phyloP scores from a whole-genome alignment of 2,888 invertebrate genomes.

The Epiperipatus broadwayi region DNA sequence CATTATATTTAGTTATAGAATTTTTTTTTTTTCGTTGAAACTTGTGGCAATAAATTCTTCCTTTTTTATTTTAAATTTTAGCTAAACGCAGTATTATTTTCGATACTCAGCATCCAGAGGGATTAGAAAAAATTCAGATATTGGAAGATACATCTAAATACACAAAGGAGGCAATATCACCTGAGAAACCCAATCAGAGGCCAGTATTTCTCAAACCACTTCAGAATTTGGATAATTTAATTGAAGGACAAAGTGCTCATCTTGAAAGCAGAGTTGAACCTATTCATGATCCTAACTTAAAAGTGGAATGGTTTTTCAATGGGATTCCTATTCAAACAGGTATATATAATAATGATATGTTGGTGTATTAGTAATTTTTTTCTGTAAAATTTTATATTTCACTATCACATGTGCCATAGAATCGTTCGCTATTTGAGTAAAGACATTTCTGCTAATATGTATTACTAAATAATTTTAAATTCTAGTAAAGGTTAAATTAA shows the following conservation, averaged over 20 bases:
- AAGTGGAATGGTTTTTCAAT: slow-evolving; percentile 14
- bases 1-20: no score
- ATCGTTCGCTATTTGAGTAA: no score
- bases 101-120: slow-evolving; percentile 80
- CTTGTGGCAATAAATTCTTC: no score
- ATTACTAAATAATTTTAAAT: no score
- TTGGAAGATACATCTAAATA: no score
- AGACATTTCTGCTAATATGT: no score
- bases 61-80: slow-evolving; percentile 1
- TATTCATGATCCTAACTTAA: slow-evolving; percentile 13
- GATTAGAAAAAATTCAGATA: slow-evolving; percentile 70
- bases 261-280: slow-evolving; percentile 15
- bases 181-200: not conserved
- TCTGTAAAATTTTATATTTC: no score
- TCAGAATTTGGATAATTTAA: not conserved
- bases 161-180: slow-evolving; percentile 36
- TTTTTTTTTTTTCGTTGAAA: no score
- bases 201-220: not conserved
- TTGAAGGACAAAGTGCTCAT: slow-evolving; percentile 13
- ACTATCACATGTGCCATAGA: not conserved
- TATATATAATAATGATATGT: no score
- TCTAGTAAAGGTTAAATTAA: no score
- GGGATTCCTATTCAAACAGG: slow-evolving; percentile 24
- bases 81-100: slow-evolving; percentile 64
- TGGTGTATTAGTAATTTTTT: slow-evolving; percentile 8